phyloP scores from a whole-genome alignment of 2,888 invertebrate genomes.

The Orthonychiurus folsomi region DNA sequence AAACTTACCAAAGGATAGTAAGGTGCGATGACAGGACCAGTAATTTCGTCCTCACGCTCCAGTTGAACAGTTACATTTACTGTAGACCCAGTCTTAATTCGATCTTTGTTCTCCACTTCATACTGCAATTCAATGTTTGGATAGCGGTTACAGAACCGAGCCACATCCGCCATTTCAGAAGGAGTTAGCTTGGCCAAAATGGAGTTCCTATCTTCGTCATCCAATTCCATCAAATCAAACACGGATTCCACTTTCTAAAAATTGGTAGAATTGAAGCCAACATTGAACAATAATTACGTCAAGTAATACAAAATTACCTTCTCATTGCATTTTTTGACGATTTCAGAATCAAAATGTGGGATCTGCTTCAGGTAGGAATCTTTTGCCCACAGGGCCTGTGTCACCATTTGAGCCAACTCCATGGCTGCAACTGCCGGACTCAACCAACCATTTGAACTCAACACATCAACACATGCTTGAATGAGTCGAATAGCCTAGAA shows the following conservation, averaged over 20 bases:
- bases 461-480: constrained; percentile 86
- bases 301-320: constrained; percentile 52
- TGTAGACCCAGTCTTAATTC: constrained; percentile 67
- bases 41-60: constrained; percentile 93
- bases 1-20: constrained; percentile 86
- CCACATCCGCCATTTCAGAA: constrained; percentile 92
- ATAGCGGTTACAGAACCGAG: constrained; percentile 95
- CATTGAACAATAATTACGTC: background rate
- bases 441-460: constrained; percentile 94
- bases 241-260: constrained; percentile 70
- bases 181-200: constrained; percentile 64
- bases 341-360: constrained; percentile 84
- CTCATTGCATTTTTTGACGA: constrained; percentile 81
- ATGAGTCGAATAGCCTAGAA: constrained; percentile 68
- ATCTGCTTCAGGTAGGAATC: constrained; percentile 94
- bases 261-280: constrained; percentile 13
- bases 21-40: constrained; percentile 94
- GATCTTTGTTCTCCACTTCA: constrained; percentile 74
- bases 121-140: constrained; percentile 95
- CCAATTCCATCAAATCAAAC: constrained; percentile 91
- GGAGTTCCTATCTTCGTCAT: constrained; percentile 73
- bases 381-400: constrained; percentile 99
- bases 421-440: constrained; percentile 97
- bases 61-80: constrained; percentile 84
- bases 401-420: constrained; percentile 99